Base-by-base conservation (phyloP, 2,797 vertebrate species). In the Syndactyla subalaris region DNA sequence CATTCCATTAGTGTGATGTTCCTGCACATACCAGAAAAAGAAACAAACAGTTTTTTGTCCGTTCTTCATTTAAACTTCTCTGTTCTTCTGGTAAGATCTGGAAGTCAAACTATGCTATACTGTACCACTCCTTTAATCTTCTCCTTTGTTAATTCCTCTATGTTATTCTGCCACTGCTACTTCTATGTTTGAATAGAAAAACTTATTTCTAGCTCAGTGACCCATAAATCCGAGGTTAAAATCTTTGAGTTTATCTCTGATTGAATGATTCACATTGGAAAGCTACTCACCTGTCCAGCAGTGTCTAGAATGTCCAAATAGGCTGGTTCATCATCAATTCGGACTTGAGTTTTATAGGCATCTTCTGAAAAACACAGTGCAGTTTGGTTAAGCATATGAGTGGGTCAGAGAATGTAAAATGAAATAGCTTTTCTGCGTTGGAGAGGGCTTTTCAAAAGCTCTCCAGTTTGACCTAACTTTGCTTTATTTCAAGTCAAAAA, bases 261-360 rank as follows among this genome's bases (percentile, higher is more conserved):
- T 10, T 75, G 16, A 73, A 14, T 32, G 29, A 21, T 72, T 38
- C 26, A 59, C 7, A 49, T 7, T 71, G 30, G 16, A 20, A 92
- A 43, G 90, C 12, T 48, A 93, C 93, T 90, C 81, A 98, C 98
- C 96, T 98, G 97, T 82, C 98, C 98, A 74, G 97, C 98, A 71
- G 97, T 98, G 74, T 98, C 98, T 89, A 98, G 86, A 93, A 98
- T 98, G 80, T 98, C 98, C 96, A 98, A 84, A 74, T 98, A 98
- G 27, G 97, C 98, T 32, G 97, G 97, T 29, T 98, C 94, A 4
- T 98, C 97, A 94, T 98, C 97, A 32, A 98, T 98, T 83, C 96
- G 95, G 24, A 98, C 97, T 92, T 98, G 97, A 55, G 98, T 98
- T 95, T 98, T 98, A 89, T 98, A 98, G 52, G 98, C 98, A 95